Base-by-base conservation (phyloP, 1,140 invertebrate genomes). In the Globodera rostochiensis region DNA sequence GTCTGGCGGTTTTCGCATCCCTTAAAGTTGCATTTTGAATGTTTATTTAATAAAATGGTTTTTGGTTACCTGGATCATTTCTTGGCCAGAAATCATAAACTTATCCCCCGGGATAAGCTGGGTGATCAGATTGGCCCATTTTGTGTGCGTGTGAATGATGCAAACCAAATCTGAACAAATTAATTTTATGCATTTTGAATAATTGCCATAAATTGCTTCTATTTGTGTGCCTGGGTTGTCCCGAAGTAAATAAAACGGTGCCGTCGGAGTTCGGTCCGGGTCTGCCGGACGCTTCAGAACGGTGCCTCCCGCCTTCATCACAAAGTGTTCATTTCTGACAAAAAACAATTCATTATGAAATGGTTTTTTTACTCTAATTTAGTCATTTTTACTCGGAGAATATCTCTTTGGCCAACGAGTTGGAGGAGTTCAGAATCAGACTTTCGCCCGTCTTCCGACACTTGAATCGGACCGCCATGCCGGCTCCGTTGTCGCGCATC, bases 71-170 rank as follows among this genome's bases (percentile, higher is more conserved):
- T 71, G 69, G 6, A 71, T 71, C 69, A 71, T 71, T 19, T 71
- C 69, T 21, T 71, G 69, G 0, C 46, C 36, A 2, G 25, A 45
- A 19, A 71, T 71, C 69, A 71, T 71, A 21, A 71, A 71, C n/a
- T 71, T 71, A 21, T 71, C 69, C 11, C 69, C 69, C 6, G 8
- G 9, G n/a, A 36, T 71, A 9, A 71, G 69, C 69, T 71, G 69
- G 2, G 69, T 71, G 69, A 71, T 36, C 69, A 71, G 69, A 47
- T 71, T 71, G 69, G 9, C 25, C 69, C 69, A 71, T 47, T 71
- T 71, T 9, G 69, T 71, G 69, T 71, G 69, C 69, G 69, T 71
- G 69, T 71, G 69, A 47, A 71, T 45, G 25, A 71, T 45, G n/a
- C 69, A 47, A 64, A 64, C 57, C 57, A 64, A 64, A 64, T 64